Evolutionary conservation across 2,888 invertebrate species (phyloP).

Genomic region (Bedellia somnulentella): DNA sequence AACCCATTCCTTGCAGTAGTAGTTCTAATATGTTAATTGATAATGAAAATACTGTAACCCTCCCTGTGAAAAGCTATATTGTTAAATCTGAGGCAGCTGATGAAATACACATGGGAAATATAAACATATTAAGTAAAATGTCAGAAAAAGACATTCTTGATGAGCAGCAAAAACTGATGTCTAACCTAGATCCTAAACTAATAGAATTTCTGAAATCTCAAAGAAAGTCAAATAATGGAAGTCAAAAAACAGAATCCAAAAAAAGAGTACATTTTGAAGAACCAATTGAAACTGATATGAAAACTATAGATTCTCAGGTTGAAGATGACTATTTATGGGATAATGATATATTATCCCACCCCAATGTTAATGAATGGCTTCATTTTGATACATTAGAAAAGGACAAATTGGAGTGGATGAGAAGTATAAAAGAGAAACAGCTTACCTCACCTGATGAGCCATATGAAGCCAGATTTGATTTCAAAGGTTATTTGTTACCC

Average conservation of each 20-base stretch:
- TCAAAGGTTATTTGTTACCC: constrained; percentile 76
- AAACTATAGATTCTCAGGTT: background rate
- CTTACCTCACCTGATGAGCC: constrained; percentile 58
- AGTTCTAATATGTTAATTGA: background rate
- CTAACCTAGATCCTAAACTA: constrained; percentile 65
- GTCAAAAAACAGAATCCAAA: constrained; percentile 13
- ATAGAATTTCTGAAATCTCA: constrained; percentile 64
- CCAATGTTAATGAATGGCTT: constrained; percentile 72
- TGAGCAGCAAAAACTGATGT: constrained; percentile 70
- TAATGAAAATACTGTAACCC: constrained; percentile 12
- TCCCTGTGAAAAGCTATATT: constrained; percentile 43
- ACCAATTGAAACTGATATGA: constrained; percentile 20
- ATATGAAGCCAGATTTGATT: constrained; percentile 83
- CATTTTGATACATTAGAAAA: constrained; percentile 85
- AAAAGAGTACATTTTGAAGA: background rate
- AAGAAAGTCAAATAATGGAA: constrained; percentile 15
- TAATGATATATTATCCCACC: constrained; percentile 61
- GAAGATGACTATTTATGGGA: constrained; percentile 38
- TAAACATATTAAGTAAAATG: constrained; percentile 68
- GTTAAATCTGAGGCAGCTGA: constrained; percentile 46
- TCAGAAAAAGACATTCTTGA: constrained; percentile 71
- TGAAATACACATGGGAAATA: constrained; percentile 75
- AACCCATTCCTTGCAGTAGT: constrained; percentile 6
- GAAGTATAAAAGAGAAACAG: constrained; percentile 62
- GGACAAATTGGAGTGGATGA: constrained; percentile 89